phyloP scores from a whole-genome alignment of 2,113 vertebrate species.

The Hippocampus mohnikei region DNA sequence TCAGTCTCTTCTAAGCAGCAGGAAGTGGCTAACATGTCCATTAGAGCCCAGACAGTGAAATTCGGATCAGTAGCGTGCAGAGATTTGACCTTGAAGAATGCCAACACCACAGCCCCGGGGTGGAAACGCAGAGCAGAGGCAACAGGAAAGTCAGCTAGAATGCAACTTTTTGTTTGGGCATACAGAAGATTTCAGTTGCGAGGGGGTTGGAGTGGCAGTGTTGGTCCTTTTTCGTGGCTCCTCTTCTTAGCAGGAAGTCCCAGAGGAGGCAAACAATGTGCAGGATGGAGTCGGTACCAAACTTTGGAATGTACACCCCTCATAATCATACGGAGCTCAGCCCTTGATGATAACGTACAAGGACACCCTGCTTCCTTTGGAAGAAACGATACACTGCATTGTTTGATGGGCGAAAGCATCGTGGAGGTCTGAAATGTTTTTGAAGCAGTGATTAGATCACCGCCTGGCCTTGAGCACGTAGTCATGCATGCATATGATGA shows the following conservation, averaged over 20 bases:
- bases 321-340: conserved; percentile 49
- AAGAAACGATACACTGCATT: neutral
- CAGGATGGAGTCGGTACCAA: conserved; percentile 62
- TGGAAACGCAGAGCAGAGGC: conserved; percentile 42
- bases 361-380: conserved; percentile 30
- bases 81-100: conserved; percentile 62
- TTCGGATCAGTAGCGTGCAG: conserved; percentile 53
- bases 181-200: conserved; percentile 60
- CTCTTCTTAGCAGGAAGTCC: conserved; percentile 74
- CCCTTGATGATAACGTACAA: conserved; percentile 63
- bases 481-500: no score
- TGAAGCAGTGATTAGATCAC: neutral
- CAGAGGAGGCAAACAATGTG: conserved; percentile 73
- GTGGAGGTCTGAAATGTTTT: neutral
- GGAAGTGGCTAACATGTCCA: conserved; percentile 66
- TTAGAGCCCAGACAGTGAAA: conserved; percentile 27
- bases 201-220: conserved; percentile 67
- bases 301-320: conserved; percentile 47
- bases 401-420: conserved; percentile 1
- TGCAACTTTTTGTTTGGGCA: conserved; percentile 72
- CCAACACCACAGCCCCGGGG: conserved; percentile 30
- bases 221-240: conserved; percentile 66
- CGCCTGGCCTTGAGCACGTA: no score
- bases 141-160: conserved; percentile 75
- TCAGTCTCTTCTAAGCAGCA: conserved; percentile 39